phyloP scores from a whole-genome alignment of 1,140 invertebrate species.

The Drosophila pruinosa region DNA sequence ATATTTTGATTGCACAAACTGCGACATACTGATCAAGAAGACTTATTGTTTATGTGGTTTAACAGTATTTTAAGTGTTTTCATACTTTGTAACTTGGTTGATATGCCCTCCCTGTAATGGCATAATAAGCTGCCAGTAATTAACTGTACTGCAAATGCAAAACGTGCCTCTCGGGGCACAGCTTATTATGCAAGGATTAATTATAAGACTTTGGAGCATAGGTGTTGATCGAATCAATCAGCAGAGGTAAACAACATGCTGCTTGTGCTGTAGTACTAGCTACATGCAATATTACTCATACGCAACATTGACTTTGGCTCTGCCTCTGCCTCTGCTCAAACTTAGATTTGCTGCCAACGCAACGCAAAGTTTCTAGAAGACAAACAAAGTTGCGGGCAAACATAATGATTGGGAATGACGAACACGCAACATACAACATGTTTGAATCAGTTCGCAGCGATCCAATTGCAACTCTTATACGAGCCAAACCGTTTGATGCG shows the following conservation, averaged over 20 bases:
- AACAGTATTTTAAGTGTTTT: no score
- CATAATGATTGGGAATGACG: no score
- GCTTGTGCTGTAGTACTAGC: not conserved
- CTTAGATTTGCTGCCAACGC: not conserved
- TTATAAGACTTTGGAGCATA: not conserved
- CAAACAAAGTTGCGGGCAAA: conserved; percentile 20
- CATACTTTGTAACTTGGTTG: not conserved
- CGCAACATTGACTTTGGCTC: conserved; percentile 24
- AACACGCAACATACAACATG: conserved; percentile 13
- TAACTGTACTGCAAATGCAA: not conserved
- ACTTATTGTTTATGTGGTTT: no score
- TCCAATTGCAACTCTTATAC: conserved; percentile 23
- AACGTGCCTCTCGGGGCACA: not conserved
- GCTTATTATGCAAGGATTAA: not conserved
- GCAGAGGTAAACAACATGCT: not conserved
- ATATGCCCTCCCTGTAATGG: not conserved
- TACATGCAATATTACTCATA: conserved; percentile 34
- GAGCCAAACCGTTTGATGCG: conserved; percentile 22
- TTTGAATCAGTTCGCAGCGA: conserved; percentile 1
- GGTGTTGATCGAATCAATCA: conserved; percentile 8
- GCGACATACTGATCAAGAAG: no score
- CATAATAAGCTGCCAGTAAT: not conserved
- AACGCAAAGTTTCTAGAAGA: not conserved
- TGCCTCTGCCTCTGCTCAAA: not conserved
- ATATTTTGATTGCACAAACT: no score